phyloP scores from a whole-genome alignment of 2,888 invertebrate genomes.

The Machimus atricapillus region DNA sequence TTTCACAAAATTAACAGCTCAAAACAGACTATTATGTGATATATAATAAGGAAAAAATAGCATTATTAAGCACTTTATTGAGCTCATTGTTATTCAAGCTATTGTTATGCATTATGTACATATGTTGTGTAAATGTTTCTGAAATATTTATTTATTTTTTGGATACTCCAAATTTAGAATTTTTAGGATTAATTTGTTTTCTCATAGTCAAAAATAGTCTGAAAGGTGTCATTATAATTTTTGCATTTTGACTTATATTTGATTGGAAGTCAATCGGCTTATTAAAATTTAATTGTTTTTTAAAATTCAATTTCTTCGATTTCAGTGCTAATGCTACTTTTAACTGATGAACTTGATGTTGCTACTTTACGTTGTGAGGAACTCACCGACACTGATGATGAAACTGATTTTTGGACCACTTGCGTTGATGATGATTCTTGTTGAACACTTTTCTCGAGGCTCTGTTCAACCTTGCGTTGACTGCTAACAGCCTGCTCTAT shows the following conservation, averaged over 20 bases:
- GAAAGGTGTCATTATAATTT: neutral
- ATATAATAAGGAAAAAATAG: slow-evolving; percentile 4
- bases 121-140: neutral
- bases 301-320: slow-evolving; percentile 48
- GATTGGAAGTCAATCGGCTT: neutral
- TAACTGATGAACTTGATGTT: slow-evolving; percentile 44
- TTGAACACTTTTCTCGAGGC: slow-evolving; percentile 44
- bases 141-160: neutral
- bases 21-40: neutral
- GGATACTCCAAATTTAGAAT: neutral
- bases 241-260: neutral
- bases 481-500: slow-evolving; percentile 43
- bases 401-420: slow-evolving; percentile 46
- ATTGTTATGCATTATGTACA: neutral
- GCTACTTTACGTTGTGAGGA: slow-evolving; percentile 46
- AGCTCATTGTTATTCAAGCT: neutral
- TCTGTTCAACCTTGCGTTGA: slow-evolving; percentile 47
- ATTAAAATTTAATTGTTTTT: neutral
- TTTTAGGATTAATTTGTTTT: neutral
- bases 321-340: slow-evolving; percentile 47
- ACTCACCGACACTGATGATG: slow-evolving; percentile 47
- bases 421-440: slow-evolving; percentile 44
- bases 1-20: neutral
- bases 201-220: neutral
- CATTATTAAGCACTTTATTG: neutral